phyloP scores from a whole-genome alignment of 2,797 vertebrate genomes.

The Tolypeutes matacus region DNA sequence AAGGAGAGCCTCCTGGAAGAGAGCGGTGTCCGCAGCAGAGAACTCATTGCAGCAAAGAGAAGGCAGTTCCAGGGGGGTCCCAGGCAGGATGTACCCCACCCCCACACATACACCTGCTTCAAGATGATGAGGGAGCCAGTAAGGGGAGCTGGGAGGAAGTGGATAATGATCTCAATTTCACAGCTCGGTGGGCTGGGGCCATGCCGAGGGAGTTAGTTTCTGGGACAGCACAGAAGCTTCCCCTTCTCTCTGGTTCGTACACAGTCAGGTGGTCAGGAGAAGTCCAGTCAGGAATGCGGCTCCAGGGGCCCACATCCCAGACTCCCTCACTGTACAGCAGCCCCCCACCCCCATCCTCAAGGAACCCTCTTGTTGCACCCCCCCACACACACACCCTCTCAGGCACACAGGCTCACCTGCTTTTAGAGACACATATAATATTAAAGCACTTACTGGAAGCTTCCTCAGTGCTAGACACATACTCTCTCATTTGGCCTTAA shows the following conservation, averaged over 20 bases:
- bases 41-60: not conserved
- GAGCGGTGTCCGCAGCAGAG: not conserved
- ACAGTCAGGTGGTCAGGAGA: not conserved
- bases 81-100: not conserved
- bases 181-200: slow-evolving; percentile 67
- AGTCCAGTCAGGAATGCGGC: not conserved
- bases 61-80: not conserved
- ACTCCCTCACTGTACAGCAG: fast-evolving
- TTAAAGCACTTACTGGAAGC: not conserved
- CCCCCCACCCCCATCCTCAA: not conserved
- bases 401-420: not conserved
- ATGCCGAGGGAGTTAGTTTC: slow-evolving; percentile 59
- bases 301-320: not conserved
- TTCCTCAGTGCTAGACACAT: not conserved
- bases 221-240: slow-evolving; percentile 61
- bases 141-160: slow-evolving; percentile 42
- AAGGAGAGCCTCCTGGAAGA: not conserved
- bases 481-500: not conserved
- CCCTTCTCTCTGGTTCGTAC: not conserved
- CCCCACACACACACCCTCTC: fast-evolving
- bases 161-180: slow-evolving; percentile 67
- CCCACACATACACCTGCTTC: not conserved
- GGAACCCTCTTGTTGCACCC: fast-evolving
- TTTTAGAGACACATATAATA: not conserved
- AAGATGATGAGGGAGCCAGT: not conserved